Evolutionary conservation across 2,888 invertebrate species (phyloP), one percentile per base, ranked within the genome.

Genomic region (Cantharis lateralis): DNA sequence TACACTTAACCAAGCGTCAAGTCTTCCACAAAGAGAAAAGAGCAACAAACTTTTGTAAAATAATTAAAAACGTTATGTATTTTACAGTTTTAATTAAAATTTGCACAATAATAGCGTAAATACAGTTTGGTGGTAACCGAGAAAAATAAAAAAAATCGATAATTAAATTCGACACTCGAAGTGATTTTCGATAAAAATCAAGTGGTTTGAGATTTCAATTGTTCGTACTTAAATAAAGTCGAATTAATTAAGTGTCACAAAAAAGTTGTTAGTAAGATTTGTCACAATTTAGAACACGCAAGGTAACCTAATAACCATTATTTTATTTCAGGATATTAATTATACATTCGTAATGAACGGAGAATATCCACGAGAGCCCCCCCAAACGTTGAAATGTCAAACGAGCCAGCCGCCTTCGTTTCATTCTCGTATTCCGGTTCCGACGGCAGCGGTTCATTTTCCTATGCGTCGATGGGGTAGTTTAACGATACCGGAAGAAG

Each of bases 381-480:
- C 24, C 71, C 79, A 68, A 26, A 16, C 64, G 75, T 62, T 75
- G 74, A 66, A 70, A 76, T 73, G 66, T 48, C 70, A 68, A 79
- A 70, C n/a, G 73, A 71, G 62, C 26, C 75, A 80, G 73, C 79
- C 77, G 74, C 26, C 48, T 28, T 68, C 74, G 63, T 72, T 70
- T 61, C 76, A 73, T 68, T 78, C 80, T 15, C 79, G 79, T 13
- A 81, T 81, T 64, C 81, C 81, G 10, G 64, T 66, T 24, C 13
- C 64, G 16, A 66, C 13, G 7, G 18, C 64, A 13, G 64, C 24
- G 64, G 18, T 66, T 24, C 18, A 24, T 13, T 66, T 70, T 28
- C 82, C 88, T 84, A 91, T 93, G 87, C 91, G 91, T 80, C 92
- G 93, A 86, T 91, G 93, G 83, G 89, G 90, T 75, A 93, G 93